Conservation (phyloP, 1,140 invertebrate genomes). For the Oryctes rhinoceros region DNA sequence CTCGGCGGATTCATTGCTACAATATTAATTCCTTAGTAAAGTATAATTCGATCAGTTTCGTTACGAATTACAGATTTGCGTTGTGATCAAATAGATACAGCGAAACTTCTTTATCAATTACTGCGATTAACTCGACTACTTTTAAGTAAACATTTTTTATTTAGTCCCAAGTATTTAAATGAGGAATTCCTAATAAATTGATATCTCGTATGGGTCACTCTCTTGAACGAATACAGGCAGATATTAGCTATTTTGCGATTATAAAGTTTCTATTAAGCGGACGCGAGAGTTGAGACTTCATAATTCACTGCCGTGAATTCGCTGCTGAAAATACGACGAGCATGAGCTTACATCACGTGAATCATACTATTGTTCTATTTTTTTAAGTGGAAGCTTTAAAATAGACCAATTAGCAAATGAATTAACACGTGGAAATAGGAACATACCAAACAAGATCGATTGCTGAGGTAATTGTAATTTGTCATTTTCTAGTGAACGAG, state of each 20-base stretch:
- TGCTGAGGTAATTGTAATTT: not conserved
- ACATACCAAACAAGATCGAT: no score
- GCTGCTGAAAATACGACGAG: not conserved
- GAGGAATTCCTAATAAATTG: slow-evolving; percentile 13
- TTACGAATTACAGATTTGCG: no score
- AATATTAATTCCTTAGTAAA: no score
- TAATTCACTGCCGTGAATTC: not conserved
- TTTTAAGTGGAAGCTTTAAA: not conserved
- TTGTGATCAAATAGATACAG: not conserved
- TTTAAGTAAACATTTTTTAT: not conserved
- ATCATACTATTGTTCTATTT: not conserved
- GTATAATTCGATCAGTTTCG: no score
- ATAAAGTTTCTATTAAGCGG: not conserved
- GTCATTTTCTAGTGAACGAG: not conserved
- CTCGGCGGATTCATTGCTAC: no score
- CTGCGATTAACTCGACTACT: not conserved
- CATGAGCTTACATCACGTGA: not conserved
- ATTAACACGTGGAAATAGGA: not conserved
- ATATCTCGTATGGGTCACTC: not conserved
- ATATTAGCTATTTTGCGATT: not conserved
- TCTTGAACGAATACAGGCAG: not conserved
- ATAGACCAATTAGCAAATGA: not conserved
- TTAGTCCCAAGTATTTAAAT: not conserved
- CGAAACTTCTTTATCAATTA: not conserved
- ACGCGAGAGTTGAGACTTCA: not conserved